Percentiles rank a stretch among this genome's conserved stretches.
These are phyloP conservation scores for Thryonomys swinderianus DNA, from an alignment of 2,113 vertebrate genomes.

Conservation along the genomic window DNA sequence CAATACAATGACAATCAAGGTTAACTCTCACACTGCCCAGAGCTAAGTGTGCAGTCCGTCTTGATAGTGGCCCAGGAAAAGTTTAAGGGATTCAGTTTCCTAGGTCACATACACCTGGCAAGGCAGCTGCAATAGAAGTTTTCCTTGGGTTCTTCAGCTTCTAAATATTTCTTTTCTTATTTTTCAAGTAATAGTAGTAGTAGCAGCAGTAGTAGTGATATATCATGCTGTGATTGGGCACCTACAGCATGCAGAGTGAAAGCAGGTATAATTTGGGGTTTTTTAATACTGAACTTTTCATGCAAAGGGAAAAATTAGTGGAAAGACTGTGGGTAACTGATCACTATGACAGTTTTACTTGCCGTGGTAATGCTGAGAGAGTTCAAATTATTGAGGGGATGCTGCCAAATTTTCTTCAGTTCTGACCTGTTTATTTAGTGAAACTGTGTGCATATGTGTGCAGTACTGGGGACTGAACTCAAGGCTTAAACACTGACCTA, in stretches of 20 bases:
- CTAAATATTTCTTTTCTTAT: not conserved
- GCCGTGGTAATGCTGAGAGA: not conserved
- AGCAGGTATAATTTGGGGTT: not conserved
- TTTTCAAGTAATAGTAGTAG: not conserved
- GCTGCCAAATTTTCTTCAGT: not conserved
- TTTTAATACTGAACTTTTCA: not conserved
- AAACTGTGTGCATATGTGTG: not conserved
- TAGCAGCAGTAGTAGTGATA: not conserved
- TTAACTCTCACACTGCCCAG: not conserved
- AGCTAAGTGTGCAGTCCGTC: not conserved
- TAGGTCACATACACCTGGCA: accelerated
- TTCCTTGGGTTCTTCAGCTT: not conserved
- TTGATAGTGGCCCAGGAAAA: too few relatives aligned
- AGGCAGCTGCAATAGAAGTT: not conserved
- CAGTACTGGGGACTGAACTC: not conserved
- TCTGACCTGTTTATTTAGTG: not conserved
- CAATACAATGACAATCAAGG: not conserved
- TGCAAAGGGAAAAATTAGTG: not conserved
- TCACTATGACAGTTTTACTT: not conserved
- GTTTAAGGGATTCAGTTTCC: not conserved
- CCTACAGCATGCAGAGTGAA: not conserved
- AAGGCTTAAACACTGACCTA: not conserved
- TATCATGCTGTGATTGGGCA: not conserved
- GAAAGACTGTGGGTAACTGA: not conserved
- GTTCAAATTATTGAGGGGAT: not conserved